Conservation (phyloP, 2,888 invertebrate species). For the Brachypterus glaber region DNA sequence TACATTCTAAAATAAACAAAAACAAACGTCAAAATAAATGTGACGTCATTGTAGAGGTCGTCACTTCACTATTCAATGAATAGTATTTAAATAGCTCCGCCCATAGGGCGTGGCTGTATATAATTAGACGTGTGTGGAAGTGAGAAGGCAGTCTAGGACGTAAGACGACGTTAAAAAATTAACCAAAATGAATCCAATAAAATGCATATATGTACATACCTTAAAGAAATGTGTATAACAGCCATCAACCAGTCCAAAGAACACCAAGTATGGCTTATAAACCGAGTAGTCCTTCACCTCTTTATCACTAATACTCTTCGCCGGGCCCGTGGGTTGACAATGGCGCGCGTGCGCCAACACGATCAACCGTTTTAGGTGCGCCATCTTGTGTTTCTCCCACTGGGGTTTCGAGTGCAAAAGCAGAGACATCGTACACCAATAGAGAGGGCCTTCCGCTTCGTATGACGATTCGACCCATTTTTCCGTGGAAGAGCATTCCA, state of each 20-base stretch:
- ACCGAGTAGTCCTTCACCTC: constrained; percentile 59
- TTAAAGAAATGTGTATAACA: constrained; percentile 81
- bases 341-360: constrained; percentile 68
- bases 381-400: constrained; percentile 64
- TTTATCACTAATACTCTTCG: constrained; percentile 44
- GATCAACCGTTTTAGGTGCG: constrained; percentile 67
- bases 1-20: constrained; percentile 49
- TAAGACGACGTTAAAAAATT: too few relatives aligned
- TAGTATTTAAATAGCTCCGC: too few relatives aligned
- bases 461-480: constrained; percentile 73
- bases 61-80: too few relatives aligned
- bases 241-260: constrained; percentile 76
- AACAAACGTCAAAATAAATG: constrained; percentile 6
- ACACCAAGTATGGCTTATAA: constrained; percentile 79
- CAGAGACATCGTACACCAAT: constrained; percentile 72
- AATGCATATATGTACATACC: constrained; percentile 42
- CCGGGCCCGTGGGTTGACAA: constrained; percentile 54
- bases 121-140: too few relatives aligned
- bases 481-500: constrained; percentile 53
- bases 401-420: constrained; percentile 67
- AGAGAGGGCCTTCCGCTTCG: constrained; percentile 88
- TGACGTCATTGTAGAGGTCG: too few relatives aligned
- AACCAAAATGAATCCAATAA: too few relatives aligned
- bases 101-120: too few relatives aligned
- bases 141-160: too few relatives aligned